Conservation (phyloP, 1,140 invertebrate species). For the Caenorhabditis briggsae region DNA sequence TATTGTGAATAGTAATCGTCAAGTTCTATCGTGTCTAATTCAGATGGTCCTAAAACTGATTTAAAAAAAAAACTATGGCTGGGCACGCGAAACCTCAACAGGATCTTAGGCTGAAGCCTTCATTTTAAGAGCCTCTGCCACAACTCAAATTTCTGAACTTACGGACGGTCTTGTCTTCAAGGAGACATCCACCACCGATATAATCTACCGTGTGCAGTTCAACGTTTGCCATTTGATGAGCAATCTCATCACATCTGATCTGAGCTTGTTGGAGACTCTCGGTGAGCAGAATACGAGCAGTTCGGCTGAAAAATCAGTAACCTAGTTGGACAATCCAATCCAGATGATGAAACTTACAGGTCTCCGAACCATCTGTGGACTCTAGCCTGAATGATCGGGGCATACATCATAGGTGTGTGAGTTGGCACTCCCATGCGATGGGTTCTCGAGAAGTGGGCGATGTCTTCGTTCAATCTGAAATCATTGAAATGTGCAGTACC, state of each 20-base stretch:
- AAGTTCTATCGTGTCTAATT: too few species aligned
- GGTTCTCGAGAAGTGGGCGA: background rate
- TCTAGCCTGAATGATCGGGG: conserved; percentile 12
- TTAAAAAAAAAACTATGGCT: too few species aligned
- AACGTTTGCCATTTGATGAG: conserved; percentile 19
- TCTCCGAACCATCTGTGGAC: background rate
- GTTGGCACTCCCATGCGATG: background rate
- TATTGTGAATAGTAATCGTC: too few species aligned
- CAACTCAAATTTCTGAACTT: background rate
- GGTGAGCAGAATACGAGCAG: background rate
- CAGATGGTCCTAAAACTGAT: too few species aligned
- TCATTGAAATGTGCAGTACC: background rate
- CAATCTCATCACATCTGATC: conserved; percentile 10
- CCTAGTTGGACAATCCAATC: background rate
- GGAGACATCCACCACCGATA: background rate
- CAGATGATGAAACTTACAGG: background rate
- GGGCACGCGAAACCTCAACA: too few species aligned
- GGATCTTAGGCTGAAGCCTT: too few species aligned
- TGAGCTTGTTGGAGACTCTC: conserved; percentile 36
- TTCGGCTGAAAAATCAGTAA: background rate
- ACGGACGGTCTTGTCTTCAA: background rate
- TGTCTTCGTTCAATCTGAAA: conserved; percentile 13
- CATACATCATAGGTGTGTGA: conserved; percentile 1
- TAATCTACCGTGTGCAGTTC: background rate
- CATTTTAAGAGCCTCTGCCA: too few species aligned